Base-by-base conservation (phyloP, 2,113 vertebrate genomes). In the Indicator indicator region DNA sequence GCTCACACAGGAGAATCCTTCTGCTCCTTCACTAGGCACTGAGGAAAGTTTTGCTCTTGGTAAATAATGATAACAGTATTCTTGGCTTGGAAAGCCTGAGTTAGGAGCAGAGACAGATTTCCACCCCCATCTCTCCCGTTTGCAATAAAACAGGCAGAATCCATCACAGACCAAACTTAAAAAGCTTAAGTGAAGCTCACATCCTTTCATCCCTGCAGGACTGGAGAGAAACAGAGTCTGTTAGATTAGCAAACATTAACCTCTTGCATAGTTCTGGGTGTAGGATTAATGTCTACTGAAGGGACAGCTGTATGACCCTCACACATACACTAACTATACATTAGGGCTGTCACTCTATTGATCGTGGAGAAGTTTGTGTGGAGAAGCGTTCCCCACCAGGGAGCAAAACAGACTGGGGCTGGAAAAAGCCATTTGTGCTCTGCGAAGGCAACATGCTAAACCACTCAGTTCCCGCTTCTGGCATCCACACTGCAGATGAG, bases 121-220 rank as follows among this genome's bases (percentile, higher is more conserved):
- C 78, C 60, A 71, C 48, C 32, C 48, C 48, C 73, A 64, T 70
- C 81, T 40, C 64, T 93, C 38, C 55, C n/a, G 1, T 89, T 56
- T 80, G 44, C 72, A 88, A 89, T 88, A 83, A 92, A 95, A 74
- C 67, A 94, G 78, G 74, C 89, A 91, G 91, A 94, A 95, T 95
- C 74, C 79, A 94, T 78, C 93, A 89, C 69, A 92, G 83, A 71
- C 27, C 56, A n/a, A 94, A 96, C 79, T 93, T 87, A 75, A 96
- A 95, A 94, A 2, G 48, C 86, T 91, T 93, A 95, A 93, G 74
- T 82, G 91, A 82, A 98, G 93, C 93, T 94, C 97, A 91, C 91
- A 95, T 97, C 97, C 97, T 97, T 98, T 97, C 97, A 95, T 95
- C 86, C 96, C 95, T 97, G 94, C 87, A 98, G 91, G 97, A 97